Evolutionary conservation across 1,140 invertebrate species (phyloP), one percentile per base, ranked within the genome.

Genomic region (Neotoxoptera formosana): DNA sequence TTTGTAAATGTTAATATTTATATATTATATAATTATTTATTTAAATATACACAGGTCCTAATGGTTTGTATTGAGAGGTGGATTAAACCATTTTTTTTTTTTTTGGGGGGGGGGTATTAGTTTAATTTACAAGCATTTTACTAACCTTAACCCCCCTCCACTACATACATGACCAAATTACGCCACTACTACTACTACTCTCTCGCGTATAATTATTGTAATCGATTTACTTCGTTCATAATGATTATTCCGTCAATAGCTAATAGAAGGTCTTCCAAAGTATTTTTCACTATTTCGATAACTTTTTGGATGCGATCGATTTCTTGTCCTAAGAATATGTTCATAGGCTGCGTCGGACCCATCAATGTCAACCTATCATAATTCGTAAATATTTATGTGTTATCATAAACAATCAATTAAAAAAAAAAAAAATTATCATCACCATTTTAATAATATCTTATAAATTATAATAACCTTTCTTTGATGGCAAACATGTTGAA

Each of bases 181-280:
- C 41, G 41, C 41, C 17, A 48, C 48, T 51, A 51, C 48, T 41
- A 53, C 8, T 20, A 76, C 14, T 76, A n/a, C n/a, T 11, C 14
- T 76, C 6, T 17, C 6, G 17, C 4, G 0, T 4, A 6, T 76
- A 90, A 25, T 23, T 48, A 67, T 53, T 41, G 30, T 36, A 6
- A 56, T 36, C 81, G 14, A n/a, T 23, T 94, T 95, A 96, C 97
- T 94, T 98, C 98, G 95, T 98, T 99, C 98, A 99, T 99, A 25
- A 99, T 97, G 94, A 99, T 99, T 2, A 98, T 99, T n/a, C 99
- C 99, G 95, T 99, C 98, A 94, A 99, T 99, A 30, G 98, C 99
- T 94, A 99, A 96, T 95, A 98, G 98, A 30, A 99, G 96, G 95
- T 99, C 98, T 45, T 96, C 96, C 34, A 99, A 95, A 21, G 98